Conservation (phyloP, 2,797 vertebrate species). For the Hozukius guyotensis region DNA sequence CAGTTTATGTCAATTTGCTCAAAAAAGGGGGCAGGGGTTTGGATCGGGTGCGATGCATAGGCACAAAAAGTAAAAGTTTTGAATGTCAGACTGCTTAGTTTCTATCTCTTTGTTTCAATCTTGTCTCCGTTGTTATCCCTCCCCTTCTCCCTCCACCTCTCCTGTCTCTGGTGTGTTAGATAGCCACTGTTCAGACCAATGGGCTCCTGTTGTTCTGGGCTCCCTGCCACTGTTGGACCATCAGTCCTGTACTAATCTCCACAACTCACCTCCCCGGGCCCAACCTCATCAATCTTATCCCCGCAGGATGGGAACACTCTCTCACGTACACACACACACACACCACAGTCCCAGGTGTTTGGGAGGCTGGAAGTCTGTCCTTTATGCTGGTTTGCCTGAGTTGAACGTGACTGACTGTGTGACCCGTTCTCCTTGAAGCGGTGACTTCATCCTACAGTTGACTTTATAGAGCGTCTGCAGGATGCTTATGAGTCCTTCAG, state of each 20-base stretch:
- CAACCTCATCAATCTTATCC: conserved; percentile 78
- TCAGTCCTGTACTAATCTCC: conserved; percentile 79
- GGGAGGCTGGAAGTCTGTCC: conserved; percentile 58
- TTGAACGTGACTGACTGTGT: conserved; percentile 43
- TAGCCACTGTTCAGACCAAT: conserved; percentile 61
- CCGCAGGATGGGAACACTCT: conserved; percentile 53
- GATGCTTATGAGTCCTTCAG: conserved; percentile 50
- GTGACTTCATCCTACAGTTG: conserved; percentile 35
- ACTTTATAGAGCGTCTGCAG: conserved; percentile 31
- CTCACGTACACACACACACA: conserved; percentile 16
- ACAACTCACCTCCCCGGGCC: conserved; percentile 70
- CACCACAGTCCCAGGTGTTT: conserved; percentile 58
- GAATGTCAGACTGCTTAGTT: conserved; percentile 28
- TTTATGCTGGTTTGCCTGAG: conserved; percentile 44
- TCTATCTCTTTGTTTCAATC: conserved; percentile 44
- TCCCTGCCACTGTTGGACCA: conserved; percentile 77
- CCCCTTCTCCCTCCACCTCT: conserved; percentile 30
- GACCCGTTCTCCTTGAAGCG: conserved; percentile 59
- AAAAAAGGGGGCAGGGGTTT: not conserved
- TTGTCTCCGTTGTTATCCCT: conserved; percentile 42
- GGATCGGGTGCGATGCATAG: not conserved
- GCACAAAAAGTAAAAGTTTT: conserved; percentile 13
- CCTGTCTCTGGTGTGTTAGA: conserved; percentile 70
- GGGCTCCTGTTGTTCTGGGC: conserved; percentile 74
- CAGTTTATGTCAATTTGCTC: not conserved